phyloP scores from a whole-genome alignment of 1,140 invertebrate species.

The Drosophila leontia region DNA sequence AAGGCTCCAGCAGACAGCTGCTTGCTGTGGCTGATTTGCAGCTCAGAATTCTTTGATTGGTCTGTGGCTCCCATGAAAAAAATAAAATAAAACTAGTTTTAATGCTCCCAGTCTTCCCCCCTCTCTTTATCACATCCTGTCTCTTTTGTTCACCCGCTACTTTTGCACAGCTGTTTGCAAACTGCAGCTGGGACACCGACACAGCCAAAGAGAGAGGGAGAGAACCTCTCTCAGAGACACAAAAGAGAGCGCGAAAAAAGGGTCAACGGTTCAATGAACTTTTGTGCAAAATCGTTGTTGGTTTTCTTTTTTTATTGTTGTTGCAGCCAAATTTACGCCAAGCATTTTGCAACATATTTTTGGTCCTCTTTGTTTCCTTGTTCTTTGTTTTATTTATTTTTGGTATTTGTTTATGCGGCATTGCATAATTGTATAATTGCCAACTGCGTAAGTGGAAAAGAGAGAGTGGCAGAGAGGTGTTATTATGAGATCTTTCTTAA shows the following conservation, averaged over 20 bases:
- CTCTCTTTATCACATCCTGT: background rate
- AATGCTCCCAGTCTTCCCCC: background rate
- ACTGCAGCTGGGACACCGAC: constrained; percentile 20
- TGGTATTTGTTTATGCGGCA: constrained; percentile 1
- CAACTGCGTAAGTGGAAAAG: constrained; percentile 8
- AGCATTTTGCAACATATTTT: constrained; percentile 58
- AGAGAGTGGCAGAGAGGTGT: constrained; percentile 1
- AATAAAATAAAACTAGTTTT: constrained; percentile 64
- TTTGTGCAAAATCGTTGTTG: constrained; percentile 63
- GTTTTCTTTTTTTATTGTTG: constrained; percentile 18
- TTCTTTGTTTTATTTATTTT: constrained; percentile 27
- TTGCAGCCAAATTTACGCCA: constrained; percentile 58
- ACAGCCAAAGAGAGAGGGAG: constrained; percentile 6
- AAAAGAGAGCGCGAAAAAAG: constrained; percentile 64
- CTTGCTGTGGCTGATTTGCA: background rate
- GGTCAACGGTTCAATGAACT: constrained; percentile 82
- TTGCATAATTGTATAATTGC: constrained; percentile 35
- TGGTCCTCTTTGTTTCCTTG: constrained; percentile 49
- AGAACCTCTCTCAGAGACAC: background rate
- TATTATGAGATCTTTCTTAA: constrained; percentile 9
- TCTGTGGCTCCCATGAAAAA: background rate
- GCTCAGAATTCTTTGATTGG: constrained; percentile 34
- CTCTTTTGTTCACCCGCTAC: constrained; percentile 16
- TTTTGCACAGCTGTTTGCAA: constrained; percentile 65
- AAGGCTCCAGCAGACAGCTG: constrained; percentile 18